Conservation (phyloP, 2,888 invertebrate species). For the Parthenolecanium corni region DNA sequence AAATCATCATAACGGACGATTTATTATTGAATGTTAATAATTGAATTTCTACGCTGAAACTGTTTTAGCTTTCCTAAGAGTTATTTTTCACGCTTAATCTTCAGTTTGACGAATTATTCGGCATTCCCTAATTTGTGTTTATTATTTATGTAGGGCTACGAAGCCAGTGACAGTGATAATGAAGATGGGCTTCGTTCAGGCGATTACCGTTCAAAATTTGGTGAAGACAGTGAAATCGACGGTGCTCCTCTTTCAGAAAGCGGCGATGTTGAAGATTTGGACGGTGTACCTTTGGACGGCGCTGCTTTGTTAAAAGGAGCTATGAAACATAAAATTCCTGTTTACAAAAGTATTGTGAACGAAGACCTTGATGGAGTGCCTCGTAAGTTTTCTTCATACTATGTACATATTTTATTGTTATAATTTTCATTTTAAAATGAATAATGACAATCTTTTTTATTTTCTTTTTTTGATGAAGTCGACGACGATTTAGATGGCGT, state of each 20-base stretch:
- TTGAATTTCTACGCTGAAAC: too few species aligned
- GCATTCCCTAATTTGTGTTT: too few species aligned
- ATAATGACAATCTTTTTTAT: too few species aligned
- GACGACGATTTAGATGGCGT: conserved; percentile 35
- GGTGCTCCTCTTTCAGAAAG: conserved; percentile 50
- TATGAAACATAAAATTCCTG: conserved; percentile 43
- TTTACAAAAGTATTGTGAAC: conserved; percentile 48
- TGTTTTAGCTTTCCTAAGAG: too few species aligned
- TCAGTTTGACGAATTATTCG: too few species aligned
- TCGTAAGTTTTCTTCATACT: conserved; percentile 39
- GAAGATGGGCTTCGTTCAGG: background rate
- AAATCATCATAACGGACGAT: too few species aligned
- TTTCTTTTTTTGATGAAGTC: conserved; percentile 30
- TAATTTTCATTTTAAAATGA: background rate
- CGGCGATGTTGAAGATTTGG: conserved; percentile 44
- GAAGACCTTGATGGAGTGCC: conserved; percentile 62
- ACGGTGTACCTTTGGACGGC: conserved; percentile 61
- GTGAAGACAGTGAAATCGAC: conserved; percentile 39
- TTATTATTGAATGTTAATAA: too few species aligned
- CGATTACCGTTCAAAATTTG: conserved; percentile 15
- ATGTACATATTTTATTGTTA: background rate
- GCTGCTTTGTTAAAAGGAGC: conserved; percentile 66
- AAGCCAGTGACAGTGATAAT: conserved; percentile 17
- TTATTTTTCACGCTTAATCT: too few species aligned
- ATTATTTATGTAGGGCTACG: too few species aligned